Evolutionary conservation across 2,113 vertebrate species (phyloP).

Genomic region (Myrmophylax atrothorax): DNA sequence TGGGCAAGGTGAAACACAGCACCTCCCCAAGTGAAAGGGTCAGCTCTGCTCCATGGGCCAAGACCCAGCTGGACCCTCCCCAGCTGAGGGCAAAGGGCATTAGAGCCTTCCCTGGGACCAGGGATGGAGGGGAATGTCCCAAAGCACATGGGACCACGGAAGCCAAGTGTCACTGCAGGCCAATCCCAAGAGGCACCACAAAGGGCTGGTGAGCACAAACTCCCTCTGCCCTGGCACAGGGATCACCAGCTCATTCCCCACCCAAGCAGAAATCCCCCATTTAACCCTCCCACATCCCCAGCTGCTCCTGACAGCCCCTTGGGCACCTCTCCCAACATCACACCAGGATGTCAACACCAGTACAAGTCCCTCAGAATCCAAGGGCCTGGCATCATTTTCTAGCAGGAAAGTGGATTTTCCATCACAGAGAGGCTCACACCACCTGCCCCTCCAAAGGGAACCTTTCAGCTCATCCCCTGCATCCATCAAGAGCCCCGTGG

Average conservation of each 20-base stretch:
- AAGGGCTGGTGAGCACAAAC: background rate
- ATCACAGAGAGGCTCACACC: background rate
- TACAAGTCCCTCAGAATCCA: background rate
- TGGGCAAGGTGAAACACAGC: background rate
- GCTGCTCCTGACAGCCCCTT: background rate
- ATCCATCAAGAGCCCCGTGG: accelerated
- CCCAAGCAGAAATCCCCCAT: accelerated
- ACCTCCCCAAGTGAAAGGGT: background rate
- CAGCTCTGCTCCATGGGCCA: background rate
- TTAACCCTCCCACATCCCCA: accelerated
- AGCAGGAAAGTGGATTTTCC: background rate
- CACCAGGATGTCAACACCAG: accelerated
- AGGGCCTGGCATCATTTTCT: background rate
- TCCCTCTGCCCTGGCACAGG: background rate
- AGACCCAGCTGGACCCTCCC: background rate
- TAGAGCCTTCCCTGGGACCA: accelerated
- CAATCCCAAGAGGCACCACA: background rate
- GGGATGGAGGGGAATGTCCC: background rate
- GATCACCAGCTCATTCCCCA: background rate
- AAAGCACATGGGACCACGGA: no score
- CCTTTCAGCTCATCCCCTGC: background rate
- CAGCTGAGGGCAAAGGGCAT: background rate
- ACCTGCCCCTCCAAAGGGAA: background rate
- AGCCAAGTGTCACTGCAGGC: background rate
- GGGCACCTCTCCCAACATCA: background rate